Base-by-base conservation (phyloP, 2,888 invertebrate genomes). In the Pyrocoelia pectoralis region DNA sequence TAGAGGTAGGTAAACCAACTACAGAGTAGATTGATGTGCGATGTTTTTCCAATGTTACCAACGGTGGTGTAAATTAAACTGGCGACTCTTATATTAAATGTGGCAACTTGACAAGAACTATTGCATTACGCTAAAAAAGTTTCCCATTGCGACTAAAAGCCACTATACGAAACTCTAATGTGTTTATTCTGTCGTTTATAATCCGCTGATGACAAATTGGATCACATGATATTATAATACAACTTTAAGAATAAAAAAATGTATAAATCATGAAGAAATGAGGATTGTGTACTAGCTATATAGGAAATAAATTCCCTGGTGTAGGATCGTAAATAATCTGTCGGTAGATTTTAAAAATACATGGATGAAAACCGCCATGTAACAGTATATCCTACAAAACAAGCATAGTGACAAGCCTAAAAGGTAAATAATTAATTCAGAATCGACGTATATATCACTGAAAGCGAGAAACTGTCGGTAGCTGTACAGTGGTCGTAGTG, bases 361-460 rank as follows among this genome's bases (percentile, higher is more conserved):
- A 56, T 28, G 19, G 52, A 28, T 54, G 24, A 56, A 61, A 61
- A 40, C 49, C 49, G 54, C 52, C 49, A 61, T 55, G 41, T 52
- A 62, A 62, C 52, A 48, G 43, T 53, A 61, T 61, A 57, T 57
- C 56, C 49, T 57, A 59, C 50, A 62, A 53, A 67, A 64, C 68
- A 57, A 66, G 57, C 61, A 52, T 53, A 56, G 67, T 69, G 63
- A 68, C 69, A 69, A 66, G 69, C 62, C 59, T 67, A 65, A 68
- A 66, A 67, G 61, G 53, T 69, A 65, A 69, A 69, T 69, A 69
- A 69, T 69, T 69, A 69, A 69, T 68, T 69, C 59, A 38, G 50
- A 55, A 68, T 69, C 62, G 68, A 59, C 56, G 51, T 66, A 51
- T 62, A 57, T 63, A 68, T 67, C 67, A 68, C 61, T 67, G 55